Conservation (phyloP, 2,797 vertebrate species). For the Glossophaga mutica region DNA sequence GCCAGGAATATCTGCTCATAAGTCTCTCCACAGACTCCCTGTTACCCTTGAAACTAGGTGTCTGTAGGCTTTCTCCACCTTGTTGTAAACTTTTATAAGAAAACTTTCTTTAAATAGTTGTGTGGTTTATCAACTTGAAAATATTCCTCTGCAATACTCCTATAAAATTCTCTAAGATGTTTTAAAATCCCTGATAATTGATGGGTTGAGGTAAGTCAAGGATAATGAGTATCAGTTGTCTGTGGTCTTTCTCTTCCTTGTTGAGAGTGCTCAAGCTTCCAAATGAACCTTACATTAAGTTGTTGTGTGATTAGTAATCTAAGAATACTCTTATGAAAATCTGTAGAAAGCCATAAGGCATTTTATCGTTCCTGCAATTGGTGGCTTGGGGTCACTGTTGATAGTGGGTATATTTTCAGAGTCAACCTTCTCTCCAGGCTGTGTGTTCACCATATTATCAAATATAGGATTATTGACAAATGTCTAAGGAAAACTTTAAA, state of each 20-base stretch:
- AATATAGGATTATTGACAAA: not conserved
- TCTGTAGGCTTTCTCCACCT: not conserved
- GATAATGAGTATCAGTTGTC: not conserved
- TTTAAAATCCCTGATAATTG: not conserved
- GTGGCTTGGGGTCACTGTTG: not conserved
- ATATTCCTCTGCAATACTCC: not conserved
- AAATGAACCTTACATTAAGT: not conserved
- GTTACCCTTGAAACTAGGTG: not conserved
- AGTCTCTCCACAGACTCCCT: not conserved
- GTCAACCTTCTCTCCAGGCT: not conserved
- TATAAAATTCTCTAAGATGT: not conserved
- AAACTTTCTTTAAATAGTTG: not conserved
- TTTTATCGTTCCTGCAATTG: not conserved
- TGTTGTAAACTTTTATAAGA: not conserved
- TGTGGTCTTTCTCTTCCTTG: not conserved
- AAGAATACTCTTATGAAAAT: not conserved
- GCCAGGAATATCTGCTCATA: not conserved
- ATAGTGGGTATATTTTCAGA: not conserved
- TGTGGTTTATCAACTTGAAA: not conserved
- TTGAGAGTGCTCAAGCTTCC: not conserved
- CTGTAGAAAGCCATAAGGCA: not conserved
- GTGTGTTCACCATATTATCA: not conserved
- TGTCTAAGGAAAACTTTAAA: not conserved
- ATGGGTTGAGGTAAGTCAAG: not conserved
- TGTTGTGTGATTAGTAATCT: not conserved